phyloP scores from a whole-genome alignment of 2,113 vertebrate species.

The Chitala chitala region DNA sequence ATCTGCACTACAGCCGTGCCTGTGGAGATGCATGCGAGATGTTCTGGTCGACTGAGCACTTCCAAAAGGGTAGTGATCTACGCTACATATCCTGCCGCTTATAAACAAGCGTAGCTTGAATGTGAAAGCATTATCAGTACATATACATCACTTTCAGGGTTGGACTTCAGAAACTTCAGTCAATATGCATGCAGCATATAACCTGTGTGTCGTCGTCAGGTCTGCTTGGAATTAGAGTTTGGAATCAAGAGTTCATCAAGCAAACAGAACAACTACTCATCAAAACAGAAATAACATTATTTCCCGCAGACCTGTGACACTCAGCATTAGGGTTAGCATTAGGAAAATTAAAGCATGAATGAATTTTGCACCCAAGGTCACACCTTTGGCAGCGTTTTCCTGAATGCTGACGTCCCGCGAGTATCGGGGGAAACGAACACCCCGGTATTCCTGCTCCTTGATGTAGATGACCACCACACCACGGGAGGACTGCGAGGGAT shows the following conservation, averaged over 20 bases:
- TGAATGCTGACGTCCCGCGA: conserved; percentile 74
- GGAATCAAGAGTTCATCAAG: too few relatives aligned
- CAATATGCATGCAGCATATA: too few relatives aligned
- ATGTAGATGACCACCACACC: conserved; percentile 85
- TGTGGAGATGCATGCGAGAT: conserved; percentile 43
- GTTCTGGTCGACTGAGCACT: neutral
- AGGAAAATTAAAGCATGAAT: conserved; percentile 25
- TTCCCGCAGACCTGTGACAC: neutral
- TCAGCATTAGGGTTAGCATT: neutral
- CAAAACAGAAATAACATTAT: too few relatives aligned
- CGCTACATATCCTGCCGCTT: neutral
- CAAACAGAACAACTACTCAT: too few relatives aligned
- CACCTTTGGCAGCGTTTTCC: conserved; percentile 83
- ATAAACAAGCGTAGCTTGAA: neutral
- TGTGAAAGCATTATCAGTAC: too few relatives aligned
- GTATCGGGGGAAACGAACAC: conserved; percentile 78
- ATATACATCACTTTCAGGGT: too few relatives aligned
- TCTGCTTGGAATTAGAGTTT: too few relatives aligned
- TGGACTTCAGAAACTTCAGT: too few relatives aligned
- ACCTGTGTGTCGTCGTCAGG: too few relatives aligned
- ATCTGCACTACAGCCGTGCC: conserved; percentile 74
- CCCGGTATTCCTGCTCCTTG: conserved; percentile 74
- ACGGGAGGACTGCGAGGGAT: conserved; percentile 78
- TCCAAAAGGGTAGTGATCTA: neutral
- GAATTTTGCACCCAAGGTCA: conserved; percentile 46